Evolutionary conservation across 2,888 invertebrate species (phyloP).

Genomic region (Acleris laterana): DNA sequence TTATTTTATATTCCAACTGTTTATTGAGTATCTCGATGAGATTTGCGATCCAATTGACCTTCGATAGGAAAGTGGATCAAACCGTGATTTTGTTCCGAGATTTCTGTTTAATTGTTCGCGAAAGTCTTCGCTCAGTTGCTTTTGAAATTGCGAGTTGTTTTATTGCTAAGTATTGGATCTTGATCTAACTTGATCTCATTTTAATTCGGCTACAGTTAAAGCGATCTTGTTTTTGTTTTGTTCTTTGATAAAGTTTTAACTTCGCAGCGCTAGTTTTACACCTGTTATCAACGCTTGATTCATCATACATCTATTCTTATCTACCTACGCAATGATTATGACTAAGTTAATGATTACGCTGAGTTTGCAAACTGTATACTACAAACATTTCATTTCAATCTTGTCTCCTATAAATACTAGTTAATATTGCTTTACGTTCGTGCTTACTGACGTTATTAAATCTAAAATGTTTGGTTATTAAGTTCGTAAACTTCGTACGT

Average conservation of each 20-base stretch:
- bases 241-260: neutral
- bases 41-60: constrained; percentile 62
- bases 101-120: constrained; percentile 31
- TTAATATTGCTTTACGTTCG: neutral
- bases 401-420: neutral
- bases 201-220: too few species aligned
- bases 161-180: constrained; percentile 2
- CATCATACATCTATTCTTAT: constrained; percentile 9
- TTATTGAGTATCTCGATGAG: constrained; percentile 61
- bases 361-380: neutral
- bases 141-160: constrained; percentile 15
- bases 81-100: constrained; percentile 40
- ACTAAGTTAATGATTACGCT: constrained; percentile 7
- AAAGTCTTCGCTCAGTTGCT: constrained; percentile 1
- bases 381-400: too few species aligned
- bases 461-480: constrained; percentile 20
- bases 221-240: neutral
- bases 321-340: constrained; percentile 16
- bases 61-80: constrained; percentile 52
- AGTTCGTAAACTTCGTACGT: constrained; percentile 13
- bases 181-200: neutral
- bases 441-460: constrained; percentile 31
- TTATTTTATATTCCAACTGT: constrained; percentile 59
- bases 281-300: constrained; percentile 7
- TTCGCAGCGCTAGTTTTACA: neutral